Evolutionary conservation across 92 coral and sea anemone species (phyloP).

Genomic region (Porites cylindrica): DNA sequence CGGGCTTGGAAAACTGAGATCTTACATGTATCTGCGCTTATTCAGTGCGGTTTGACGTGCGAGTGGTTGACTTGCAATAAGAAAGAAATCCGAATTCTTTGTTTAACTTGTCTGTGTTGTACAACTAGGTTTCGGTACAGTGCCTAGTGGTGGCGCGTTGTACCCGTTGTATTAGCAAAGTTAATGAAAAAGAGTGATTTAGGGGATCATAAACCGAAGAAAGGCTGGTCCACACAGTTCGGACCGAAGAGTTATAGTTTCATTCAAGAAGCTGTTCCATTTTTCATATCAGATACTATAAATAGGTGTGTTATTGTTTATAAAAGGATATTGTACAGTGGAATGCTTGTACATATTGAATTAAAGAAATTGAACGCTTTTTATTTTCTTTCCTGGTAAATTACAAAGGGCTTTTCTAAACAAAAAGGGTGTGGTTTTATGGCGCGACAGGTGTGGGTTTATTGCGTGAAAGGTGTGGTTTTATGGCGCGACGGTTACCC

Average conservation of each 20-base stretch:
- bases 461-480: too few relatives aligned
- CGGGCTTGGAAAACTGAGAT: too few relatives aligned
- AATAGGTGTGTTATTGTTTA: background rate
- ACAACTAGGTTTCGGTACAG: background rate
- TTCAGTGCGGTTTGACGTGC: too few relatives aligned
- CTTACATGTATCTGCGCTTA: too few relatives aligned
- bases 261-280: background rate
- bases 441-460: too few relatives aligned
- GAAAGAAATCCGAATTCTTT: constrained; percentile 21
- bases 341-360: constrained; percentile 25
- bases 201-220: background rate
- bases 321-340: constrained; percentile 13
- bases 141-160: too few relatives aligned
- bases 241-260: background rate
- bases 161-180: background rate
- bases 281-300: too few relatives aligned
- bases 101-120: background rate
- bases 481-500: too few relatives aligned
- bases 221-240: background rate
- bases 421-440: too few relatives aligned
- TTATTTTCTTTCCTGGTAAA: background rate
- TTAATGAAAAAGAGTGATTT: background rate
- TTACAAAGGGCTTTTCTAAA: background rate
- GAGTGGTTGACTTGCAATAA: background rate
- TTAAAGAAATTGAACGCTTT: background rate